Evolutionary conservation across 2,797 vertebrate genomes (phyloP).

Genomic region (Macropodus opercularis): DNA sequence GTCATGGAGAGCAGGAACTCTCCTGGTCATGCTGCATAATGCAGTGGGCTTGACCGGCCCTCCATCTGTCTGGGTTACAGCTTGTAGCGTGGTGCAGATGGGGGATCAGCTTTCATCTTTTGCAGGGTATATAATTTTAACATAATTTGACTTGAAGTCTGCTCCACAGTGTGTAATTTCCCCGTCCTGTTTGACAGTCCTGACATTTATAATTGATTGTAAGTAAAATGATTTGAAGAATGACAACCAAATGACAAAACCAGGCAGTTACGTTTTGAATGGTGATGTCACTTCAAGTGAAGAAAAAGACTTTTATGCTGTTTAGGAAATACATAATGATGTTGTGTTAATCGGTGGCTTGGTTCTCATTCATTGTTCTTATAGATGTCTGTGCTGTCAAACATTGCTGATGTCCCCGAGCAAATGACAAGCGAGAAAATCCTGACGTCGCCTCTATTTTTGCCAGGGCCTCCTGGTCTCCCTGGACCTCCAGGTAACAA

Average conservation of each 20-base stretch:
- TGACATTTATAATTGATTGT: conserved; percentile 23
- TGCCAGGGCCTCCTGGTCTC: conserved; percentile 90
- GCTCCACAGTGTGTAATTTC: conserved; percentile 38
- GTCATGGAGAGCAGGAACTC: conserved; percentile 57
- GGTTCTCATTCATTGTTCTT: conserved; percentile 24
- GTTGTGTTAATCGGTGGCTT: conserved; percentile 6
- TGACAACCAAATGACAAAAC: conserved; percentile 16
- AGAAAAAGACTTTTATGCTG: neutral
- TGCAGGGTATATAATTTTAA: conserved; percentile 22
- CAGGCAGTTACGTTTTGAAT: neutral
- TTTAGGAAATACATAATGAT: neutral
- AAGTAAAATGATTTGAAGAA: conserved; percentile 22
- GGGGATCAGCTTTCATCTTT: conserved; percentile 69
- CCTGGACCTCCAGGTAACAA: conserved; percentile 90
- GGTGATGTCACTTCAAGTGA: conserved; percentile 2
- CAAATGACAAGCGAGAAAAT: conserved; percentile 90
- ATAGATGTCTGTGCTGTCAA: conserved; percentile 91
- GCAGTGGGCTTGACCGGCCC: conserved; percentile 65
- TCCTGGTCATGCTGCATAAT: conserved; percentile 71
- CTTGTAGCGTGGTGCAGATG: conserved; percentile 51
- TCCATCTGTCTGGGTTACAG: conserved; percentile 60
- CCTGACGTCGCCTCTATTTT: conserved; percentile 84
- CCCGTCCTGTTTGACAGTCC: conserved; percentile 28
- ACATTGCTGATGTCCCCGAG: conserved; percentile 88
- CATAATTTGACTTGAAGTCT: conserved; percentile 44